A percentile compares a stretch with the other conserved stretches of the same genome.
phyloP scores from a whole-genome alignment of 2,113 vertebrate species.

The Psittacula cyanocephala region DNA sequence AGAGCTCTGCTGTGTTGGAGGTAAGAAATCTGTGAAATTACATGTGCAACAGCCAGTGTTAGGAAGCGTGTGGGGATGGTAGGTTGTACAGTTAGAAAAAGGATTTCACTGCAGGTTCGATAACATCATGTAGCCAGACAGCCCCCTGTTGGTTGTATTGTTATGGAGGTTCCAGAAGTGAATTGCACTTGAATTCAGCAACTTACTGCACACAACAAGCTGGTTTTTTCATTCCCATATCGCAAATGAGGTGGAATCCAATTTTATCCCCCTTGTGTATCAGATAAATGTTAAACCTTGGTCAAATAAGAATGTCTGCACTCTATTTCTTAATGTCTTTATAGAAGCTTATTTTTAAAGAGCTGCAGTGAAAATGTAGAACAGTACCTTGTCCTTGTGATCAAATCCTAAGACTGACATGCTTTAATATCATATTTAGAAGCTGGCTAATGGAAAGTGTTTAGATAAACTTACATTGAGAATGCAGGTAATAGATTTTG shows the following conservation, averaged over 20 bases:
- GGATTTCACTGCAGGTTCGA: background rate
- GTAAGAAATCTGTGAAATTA: background rate
- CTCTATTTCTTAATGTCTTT: background rate
- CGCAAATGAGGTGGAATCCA: background rate
- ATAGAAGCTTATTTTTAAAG: background rate
- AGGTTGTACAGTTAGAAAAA: background rate
- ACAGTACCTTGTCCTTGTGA: background rate
- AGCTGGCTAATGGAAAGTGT: background rate
- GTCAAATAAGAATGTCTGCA: background rate
- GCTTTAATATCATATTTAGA: background rate
- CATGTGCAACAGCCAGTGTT: background rate
- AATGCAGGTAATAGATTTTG: background rate
- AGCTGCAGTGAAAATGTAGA: background rate
- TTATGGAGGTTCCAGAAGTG: background rate
- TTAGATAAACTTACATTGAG: background rate
- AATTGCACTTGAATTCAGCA: background rate
- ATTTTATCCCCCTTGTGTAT: background rate
- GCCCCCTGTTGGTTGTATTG: constrained; percentile 58
- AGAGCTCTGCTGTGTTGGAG: background rate
- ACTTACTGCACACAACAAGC: background rate
- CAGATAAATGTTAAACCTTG: background rate
- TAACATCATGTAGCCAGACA: constrained; percentile 44
- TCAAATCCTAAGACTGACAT: background rate
- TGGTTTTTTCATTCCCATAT: background rate
- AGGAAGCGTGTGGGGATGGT: fast-evolving